phyloP scores from a whole-genome alignment of 2,113 vertebrate genomes.

The Dicaeum eximium region DNA sequence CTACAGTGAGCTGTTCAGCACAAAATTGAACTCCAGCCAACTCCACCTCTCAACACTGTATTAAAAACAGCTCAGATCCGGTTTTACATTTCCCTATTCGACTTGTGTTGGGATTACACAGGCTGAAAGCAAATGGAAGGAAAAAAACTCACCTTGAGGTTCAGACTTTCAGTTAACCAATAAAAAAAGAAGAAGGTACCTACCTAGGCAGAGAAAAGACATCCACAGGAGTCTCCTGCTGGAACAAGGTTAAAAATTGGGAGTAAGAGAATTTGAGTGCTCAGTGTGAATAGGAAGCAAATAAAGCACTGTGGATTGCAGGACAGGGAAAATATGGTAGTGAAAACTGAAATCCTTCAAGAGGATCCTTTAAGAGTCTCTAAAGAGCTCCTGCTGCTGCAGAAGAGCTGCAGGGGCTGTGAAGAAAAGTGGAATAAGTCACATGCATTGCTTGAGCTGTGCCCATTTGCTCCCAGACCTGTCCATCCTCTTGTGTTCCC shows the following conservation, averaged over 20 bases:
- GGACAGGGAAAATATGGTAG: neutral
- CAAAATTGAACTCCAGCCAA: conserved; percentile 30
- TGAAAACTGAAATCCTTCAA: neutral
- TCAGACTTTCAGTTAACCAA: neutral
- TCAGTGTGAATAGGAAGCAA: neutral
- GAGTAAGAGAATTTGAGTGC: neutral
- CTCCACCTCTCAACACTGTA: neutral
- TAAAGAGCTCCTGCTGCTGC: neutral
- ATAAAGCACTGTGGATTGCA: neutral
- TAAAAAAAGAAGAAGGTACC: neutral
- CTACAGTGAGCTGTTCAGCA: conserved; percentile 35
- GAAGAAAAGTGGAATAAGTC: neutral
- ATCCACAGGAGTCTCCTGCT: neutral
- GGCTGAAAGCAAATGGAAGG: neutral
- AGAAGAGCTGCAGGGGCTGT: neutral
- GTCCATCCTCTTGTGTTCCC: neutral
- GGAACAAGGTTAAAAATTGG: neutral
- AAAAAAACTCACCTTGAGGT: neutral
- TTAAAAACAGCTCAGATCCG: conserved; percentile 25
- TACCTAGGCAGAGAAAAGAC: neutral
- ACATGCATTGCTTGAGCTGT: neutral
- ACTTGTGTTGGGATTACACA: neutral
- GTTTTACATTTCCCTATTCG: neutral
- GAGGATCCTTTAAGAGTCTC: neutral
- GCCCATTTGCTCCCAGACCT: neutral